phyloP scores from a whole-genome alignment of 1,140 invertebrate genomes.

The Drosophila sechellia region DNA sequence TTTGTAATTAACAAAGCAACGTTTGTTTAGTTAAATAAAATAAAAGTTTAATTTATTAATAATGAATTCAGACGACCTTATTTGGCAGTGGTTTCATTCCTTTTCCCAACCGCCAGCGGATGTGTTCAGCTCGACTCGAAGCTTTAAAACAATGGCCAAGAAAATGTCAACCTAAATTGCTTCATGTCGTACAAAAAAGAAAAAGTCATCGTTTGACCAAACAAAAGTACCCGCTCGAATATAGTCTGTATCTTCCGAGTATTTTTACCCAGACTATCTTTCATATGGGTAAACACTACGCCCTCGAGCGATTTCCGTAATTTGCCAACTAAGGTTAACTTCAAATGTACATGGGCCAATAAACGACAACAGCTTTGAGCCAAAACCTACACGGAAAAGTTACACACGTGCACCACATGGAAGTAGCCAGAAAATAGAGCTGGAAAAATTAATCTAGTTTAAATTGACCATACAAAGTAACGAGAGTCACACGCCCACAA shows the following conservation, averaged over 20 bases:
- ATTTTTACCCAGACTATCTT: constrained; percentile 4
- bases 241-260: constrained; percentile 1
- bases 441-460: constrained; percentile 38
- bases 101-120: constrained; percentile 30
- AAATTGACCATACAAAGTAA: constrained; percentile 41
- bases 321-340: constrained; percentile 68
- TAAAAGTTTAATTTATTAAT: constrained; percentile 78
- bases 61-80: constrained; percentile 36
- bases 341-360: constrained; percentile 64
- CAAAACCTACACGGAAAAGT: constrained; percentile 44
- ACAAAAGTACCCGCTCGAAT: not conserved
- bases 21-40: constrained; percentile 75
- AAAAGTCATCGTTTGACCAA: constrained; percentile 18
- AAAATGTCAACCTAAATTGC: constrained; percentile 70
- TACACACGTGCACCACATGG: constrained; percentile 9
- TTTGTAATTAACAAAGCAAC: constrained; percentile 75
- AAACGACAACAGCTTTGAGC: constrained; percentile 45
- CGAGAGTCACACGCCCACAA: constrained; percentile 42
- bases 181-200: constrained; percentile 11
- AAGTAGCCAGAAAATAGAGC: not conserved
- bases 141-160: constrained; percentile 27
- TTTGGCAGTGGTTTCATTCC: constrained; percentile 22
- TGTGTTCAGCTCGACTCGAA: constrained; percentile 17
- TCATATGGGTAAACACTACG: constrained; percentile 39
- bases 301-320: constrained; percentile 71